phyloP scores from a whole-genome alignment of 2,113 vertebrate species.

The Chaenogobius annularis region DNA sequence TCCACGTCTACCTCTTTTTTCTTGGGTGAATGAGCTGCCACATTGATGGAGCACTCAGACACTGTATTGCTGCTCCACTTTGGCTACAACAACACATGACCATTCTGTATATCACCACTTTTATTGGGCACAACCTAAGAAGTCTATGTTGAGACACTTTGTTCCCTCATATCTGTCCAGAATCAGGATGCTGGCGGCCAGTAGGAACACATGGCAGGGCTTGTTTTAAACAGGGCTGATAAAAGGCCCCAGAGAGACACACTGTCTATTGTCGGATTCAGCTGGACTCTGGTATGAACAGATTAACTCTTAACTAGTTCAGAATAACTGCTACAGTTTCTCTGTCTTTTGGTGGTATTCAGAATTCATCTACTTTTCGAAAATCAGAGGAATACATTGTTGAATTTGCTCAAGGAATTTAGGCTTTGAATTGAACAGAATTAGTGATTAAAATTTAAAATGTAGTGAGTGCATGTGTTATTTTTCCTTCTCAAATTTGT shows the following conservation, averaged over 20 bases:
- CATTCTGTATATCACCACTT: slow-evolving; percentile 41
- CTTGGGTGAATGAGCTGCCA: slow-evolving; percentile 6
- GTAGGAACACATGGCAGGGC: neutral
- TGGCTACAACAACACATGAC: slow-evolving; percentile 40
- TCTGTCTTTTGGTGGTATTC: no score
- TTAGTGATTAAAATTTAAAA: no score
- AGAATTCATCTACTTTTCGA: no score
- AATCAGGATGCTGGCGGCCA: neutral
- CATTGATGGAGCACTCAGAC: slow-evolving; percentile 10
- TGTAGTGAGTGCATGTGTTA: no score
- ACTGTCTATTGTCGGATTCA: neutral
- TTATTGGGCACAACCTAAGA: slow-evolving; percentile 46
- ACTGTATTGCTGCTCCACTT: neutral
- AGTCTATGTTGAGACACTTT: slow-evolving; percentile 35
- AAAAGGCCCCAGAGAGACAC: neutral
- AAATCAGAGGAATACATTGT: no score
- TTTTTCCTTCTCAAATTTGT: no score
- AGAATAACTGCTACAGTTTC: no score
- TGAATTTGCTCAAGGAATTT: no score
- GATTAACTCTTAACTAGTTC: no score
- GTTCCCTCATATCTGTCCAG: slow-evolving; percentile 4
- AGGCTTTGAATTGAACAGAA: no score
- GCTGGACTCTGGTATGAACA: neutral
- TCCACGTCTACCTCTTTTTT: neutral
- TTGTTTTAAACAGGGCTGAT: slow-evolving; percentile 17